These are phyloP conservation scores for Mythimna ferrago DNA, from an alignment of 2,888 invertebrate genomes.

Conservation along the genomic window DNA sequence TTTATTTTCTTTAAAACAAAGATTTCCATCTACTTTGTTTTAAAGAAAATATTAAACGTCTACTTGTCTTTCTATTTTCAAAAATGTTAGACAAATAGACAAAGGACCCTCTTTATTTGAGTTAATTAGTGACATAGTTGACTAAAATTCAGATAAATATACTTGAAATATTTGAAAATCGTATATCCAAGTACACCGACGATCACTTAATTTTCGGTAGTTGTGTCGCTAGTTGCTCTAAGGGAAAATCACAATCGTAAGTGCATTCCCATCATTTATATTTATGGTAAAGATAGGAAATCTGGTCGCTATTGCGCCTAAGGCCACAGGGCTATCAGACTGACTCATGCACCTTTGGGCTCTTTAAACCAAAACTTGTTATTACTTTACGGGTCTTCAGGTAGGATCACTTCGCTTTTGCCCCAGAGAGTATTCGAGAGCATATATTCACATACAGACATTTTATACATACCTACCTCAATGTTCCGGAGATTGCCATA, in stretches of 20 bases:
- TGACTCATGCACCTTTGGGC: slow-evolving; percentile 9
- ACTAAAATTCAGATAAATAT: neutral
- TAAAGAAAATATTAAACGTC: neutral
- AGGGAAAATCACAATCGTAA: neutral
- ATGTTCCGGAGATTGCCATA: neutral
- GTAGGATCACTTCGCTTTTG: slow-evolving; percentile 36
- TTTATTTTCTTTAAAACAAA: no score
- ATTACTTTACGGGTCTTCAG: slow-evolving; percentile 15
- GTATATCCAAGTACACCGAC: neutral
- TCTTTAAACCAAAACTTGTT: slow-evolving; percentile 11
- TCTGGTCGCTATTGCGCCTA: slow-evolving; percentile 2
- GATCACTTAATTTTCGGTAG: neutral
- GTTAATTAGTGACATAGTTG: no score
- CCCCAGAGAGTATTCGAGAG: slow-evolving; percentile 21
- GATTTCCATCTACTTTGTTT: no score
- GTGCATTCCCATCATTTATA: slow-evolving; percentile 7
- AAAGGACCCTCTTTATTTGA: neutral
- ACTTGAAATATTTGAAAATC: neutral
- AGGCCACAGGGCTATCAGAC: slow-evolving; percentile 26
- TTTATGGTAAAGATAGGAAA: slow-evolving; percentile 18
- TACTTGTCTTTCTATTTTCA: neutral
- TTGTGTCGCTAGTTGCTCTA: neutral
- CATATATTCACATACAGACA: slow-evolving; percentile 39
- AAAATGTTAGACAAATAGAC: no score
- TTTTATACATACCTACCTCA: slow-evolving; percentile 25